Evolutionary conservation across 37 sponge, comb jelly and placozoan species (phyloP).

Genomic region (Agelas oroides): DNA sequence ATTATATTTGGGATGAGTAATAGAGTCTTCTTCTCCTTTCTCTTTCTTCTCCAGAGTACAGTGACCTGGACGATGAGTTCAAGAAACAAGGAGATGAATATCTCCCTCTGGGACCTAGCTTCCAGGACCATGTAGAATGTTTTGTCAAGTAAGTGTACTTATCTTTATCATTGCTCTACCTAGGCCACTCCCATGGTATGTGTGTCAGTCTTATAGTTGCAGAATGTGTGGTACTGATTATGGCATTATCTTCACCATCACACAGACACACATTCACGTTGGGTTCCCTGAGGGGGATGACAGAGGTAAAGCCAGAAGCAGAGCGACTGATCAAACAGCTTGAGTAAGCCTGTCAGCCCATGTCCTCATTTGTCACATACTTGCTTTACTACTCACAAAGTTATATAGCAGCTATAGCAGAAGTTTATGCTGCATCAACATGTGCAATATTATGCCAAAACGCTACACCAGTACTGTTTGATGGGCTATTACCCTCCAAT

Average conservation of each 20-base stretch:
- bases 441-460: no score
- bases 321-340: slow-evolving; percentile 25
- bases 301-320: neutral
- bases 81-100: slow-evolving; percentile 20
- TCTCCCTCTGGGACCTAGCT: slow-evolving; percentile 70
- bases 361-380: no score
- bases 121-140: slow-evolving; percentile 54
- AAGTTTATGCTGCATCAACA: no score
- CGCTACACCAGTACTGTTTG: no score
- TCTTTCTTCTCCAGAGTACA: slow-evolving; percentile 27
- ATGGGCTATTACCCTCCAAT: no score
- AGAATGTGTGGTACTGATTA: no score
- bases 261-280: neutral
- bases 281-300: neutral
- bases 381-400: no score
- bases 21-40: no score
- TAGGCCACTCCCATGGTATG: neutral
- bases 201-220: no score
- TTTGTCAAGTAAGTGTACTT: slow-evolving; percentile 10
- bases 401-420: no score
- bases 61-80: slow-evolving; percentile 26
- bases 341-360: neutral
- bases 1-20: no score
- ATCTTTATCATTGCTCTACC: no score
- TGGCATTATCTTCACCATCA: neutral